Evolutionary conservation across 2,113 vertebrate genomes (phyloP), one percentile per base, ranked within the genome.

Genomic region (Blennius ocellaris): DNA sequence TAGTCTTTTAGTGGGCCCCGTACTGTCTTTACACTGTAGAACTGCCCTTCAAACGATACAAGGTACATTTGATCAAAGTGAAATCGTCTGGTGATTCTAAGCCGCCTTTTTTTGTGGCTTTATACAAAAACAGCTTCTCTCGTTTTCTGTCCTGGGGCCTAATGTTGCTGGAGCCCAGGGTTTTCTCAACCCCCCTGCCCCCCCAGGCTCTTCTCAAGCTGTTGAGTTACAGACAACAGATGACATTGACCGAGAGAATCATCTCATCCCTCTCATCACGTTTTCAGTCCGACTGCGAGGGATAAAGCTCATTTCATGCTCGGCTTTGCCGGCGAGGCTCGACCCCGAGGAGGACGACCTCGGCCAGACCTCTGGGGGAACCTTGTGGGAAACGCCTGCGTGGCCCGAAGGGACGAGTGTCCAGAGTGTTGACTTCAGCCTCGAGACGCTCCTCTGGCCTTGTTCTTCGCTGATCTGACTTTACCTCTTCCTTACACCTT

Each of bases 291-390:
- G 52, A 67, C 78, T 84, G 51, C 30, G 55, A 60, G 76, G 65
- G 39, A 49, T 49, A 73, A 84, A 85, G 64, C 73, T 90, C 67
- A 84, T 87, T 90, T 87, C 87, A 87, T 75, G 83, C 80, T 58
- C 51, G 47, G 12, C 50, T 78, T 60, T 85, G 61, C 3, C 66
- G 76, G 50, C 36, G 36, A 73, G 64, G 64, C 73, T 73, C 76
- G 39, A 6, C 36, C 39, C 64, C 71, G 1, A 15, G 67, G 58
- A 74, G 66, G 71, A 73, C 69, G 44, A 55, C 56, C 57, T 76
- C 53, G 5, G 63, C 57, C 69, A 38, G 52, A 52, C 48, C 8
- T 73, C 52, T 43, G 43, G 65, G 16, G 69, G 71, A 72, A 69
- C 73, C 58, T 30, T 4, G 21, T 30, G 21, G 21, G 21, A 30